These are phyloP conservation scores for Synanthedon formicaeformis DNA, from an alignment of 2,888 invertebrate genomes.

Conservation along the genomic window DNA sequence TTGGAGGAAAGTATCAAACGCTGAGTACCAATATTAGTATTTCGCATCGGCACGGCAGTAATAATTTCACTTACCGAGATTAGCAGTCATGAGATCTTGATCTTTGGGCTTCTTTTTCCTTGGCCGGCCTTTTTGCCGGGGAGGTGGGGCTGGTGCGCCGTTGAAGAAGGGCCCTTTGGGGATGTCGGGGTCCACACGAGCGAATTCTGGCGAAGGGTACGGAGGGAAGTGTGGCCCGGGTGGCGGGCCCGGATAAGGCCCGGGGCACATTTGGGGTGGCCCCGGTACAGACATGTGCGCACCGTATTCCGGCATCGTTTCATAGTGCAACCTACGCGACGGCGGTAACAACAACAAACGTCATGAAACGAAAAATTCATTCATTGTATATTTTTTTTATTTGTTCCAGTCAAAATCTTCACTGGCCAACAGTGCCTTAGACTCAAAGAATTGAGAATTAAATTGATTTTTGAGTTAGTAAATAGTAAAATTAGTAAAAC, in stretches of 20 bases:
- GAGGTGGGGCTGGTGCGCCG: conserved; percentile 70
- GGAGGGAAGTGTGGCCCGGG: conserved; percentile 62
- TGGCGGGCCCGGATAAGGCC: conserved; percentile 62
- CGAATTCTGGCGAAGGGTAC: conserved; percentile 71
- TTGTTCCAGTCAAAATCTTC: not conserved
- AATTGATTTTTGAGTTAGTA: too few relatives aligned
- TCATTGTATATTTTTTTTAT: too few relatives aligned
- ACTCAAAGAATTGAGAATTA: not conserved
- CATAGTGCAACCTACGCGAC: conserved; percentile 54
- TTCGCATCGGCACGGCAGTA: conserved; percentile 9
- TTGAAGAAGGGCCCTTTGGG: conserved; percentile 72
- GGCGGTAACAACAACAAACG: not conserved
- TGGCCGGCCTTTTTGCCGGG: conserved; percentile 92
- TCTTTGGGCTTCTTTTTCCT: conserved; percentile 94
- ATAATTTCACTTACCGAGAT: conserved; percentile 76
- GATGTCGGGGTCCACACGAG: conserved; percentile 57
- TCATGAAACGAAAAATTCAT: not conserved
- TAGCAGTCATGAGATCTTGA: conserved; percentile 86
- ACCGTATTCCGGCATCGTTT: conserved; percentile 69
- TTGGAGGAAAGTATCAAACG: not conserved
- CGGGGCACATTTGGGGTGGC: conserved; percentile 69
- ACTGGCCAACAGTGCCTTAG: not conserved
- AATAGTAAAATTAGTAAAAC: too few relatives aligned
- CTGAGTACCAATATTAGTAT: not conserved
- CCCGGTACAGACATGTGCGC: conserved; percentile 70